Conservation (phyloP, 2,113 vertebrate species). For the Indicator maculatus region DNA sequence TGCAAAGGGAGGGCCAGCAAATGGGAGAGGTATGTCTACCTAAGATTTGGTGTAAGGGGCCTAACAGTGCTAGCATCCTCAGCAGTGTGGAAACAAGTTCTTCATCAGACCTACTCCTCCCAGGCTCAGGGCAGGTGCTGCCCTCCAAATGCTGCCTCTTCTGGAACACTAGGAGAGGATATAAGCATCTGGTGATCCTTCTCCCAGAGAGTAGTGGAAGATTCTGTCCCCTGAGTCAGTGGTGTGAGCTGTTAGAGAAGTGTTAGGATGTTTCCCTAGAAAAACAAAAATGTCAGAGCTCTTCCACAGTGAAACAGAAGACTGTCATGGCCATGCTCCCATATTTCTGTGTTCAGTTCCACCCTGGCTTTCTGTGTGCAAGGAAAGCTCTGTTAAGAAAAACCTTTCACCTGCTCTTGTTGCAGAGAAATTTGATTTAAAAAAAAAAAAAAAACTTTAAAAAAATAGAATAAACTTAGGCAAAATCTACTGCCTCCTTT, state of each 20-base stretch:
- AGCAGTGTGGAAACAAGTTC: fast-evolving
- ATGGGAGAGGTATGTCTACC: neutral
- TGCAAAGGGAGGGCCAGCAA: neutral
- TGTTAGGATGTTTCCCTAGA: neutral
- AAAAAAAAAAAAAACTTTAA: neutral
- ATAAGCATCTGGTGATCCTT: neutral
- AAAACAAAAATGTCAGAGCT: neutral
- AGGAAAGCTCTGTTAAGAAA: neutral
- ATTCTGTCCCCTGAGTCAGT: neutral
- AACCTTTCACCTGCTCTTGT: neutral
- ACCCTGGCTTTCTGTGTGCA: neutral
- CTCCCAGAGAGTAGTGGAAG: neutral
- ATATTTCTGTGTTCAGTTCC: neutral
- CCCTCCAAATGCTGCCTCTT: neutral
- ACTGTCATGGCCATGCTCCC: neutral
- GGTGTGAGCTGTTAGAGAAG: neutral
- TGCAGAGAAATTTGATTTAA: neutral
- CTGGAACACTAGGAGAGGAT: neutral
- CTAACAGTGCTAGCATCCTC: neutral
- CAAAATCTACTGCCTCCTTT: neutral
- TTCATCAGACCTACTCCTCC: neutral
- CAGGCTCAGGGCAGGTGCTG: neutral
- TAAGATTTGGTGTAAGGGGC: neutral
- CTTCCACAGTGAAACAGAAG: neutral
- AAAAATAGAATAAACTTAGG: neutral